Evolutionary conservation across 2,113 vertebrate species (phyloP).

Genomic region (Oxyruncus cristatus): DNA sequence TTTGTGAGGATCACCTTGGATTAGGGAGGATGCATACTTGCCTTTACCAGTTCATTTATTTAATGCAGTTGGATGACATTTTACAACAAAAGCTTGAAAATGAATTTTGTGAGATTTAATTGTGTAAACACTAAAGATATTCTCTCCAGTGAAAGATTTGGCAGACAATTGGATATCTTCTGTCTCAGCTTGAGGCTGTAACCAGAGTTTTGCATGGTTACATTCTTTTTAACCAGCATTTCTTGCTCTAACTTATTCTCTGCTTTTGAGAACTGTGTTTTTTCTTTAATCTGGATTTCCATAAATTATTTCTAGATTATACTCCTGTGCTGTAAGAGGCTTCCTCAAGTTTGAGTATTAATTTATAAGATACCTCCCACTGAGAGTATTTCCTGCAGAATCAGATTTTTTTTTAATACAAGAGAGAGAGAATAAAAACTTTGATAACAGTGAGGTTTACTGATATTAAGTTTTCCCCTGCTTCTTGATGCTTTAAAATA

Average conservation of each 20-base stretch:
- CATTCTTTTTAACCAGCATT: not conserved
- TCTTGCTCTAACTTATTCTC: not conserved
- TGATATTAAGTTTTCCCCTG: not conserved
- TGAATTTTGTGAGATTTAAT: not conserved
- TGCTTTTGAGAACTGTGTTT: not conserved
- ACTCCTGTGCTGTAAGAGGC: not conserved
- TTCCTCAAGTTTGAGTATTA: not conserved
- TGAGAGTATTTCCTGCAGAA: not conserved
- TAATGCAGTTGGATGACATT: not conserved
- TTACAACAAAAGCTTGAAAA: not conserved
- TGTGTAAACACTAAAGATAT: not conserved
- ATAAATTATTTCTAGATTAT: not conserved
- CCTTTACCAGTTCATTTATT: not conserved
- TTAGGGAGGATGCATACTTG: not conserved
- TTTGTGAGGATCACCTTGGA: not conserved
- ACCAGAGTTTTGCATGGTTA: not conserved
- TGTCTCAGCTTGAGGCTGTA: not conserved
- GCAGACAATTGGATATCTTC: not conserved
- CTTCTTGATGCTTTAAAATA: not conserved
- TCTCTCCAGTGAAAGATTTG: not conserved
- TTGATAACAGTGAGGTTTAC: not conserved
- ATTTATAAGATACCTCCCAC: not conserved
- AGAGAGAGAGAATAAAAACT: not conserved
- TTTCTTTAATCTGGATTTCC: not conserved
- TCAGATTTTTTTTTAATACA: not conserved